phyloP scores from a whole-genome alignment of 2,797 vertebrate genomes.

The Ceryle rudis region DNA sequence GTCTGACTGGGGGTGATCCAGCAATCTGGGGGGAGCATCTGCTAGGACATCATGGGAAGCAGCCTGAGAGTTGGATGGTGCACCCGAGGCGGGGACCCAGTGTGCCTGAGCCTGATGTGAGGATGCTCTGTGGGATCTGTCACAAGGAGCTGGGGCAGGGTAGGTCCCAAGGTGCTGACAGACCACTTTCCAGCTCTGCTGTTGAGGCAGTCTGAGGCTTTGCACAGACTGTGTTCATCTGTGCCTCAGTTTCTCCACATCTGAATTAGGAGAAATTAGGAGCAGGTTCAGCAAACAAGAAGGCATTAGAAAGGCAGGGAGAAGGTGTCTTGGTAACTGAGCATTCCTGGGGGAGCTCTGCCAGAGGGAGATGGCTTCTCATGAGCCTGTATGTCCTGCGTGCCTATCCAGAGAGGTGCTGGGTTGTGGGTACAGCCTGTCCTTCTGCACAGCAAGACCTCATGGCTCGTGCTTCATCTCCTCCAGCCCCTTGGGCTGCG shows the following conservation, averaged over 20 bases:
- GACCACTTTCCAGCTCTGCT: neutral
- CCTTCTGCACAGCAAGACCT: neutral
- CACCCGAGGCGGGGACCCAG: neutral
- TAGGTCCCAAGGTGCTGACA: neutral
- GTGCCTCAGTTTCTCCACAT: neutral
- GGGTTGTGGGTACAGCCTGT: neutral
- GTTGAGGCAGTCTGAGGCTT: neutral
- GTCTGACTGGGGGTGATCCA: fast-evolving
- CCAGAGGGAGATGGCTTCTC: neutral
- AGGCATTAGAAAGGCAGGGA: neutral
- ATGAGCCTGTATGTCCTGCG: fast-evolving
- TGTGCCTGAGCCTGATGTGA: neutral
- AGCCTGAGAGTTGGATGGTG: neutral
- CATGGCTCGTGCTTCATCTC: fast-evolving
- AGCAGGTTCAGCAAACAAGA: neutral
- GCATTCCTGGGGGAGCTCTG: fast-evolving
- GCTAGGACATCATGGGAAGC: neutral
- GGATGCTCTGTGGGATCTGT: neutral
- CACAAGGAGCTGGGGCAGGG: neutral
- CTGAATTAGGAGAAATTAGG: neutral
- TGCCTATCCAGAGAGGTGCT: neutral
- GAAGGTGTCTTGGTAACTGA: neutral
- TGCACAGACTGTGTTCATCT: fast-evolving
- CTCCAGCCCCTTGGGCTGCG: neutral
- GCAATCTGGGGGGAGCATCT: neutral